phyloP scores from a whole-genome alignment of 2,113 vertebrate genomes.

The Saccopteryx leptura region DNA sequence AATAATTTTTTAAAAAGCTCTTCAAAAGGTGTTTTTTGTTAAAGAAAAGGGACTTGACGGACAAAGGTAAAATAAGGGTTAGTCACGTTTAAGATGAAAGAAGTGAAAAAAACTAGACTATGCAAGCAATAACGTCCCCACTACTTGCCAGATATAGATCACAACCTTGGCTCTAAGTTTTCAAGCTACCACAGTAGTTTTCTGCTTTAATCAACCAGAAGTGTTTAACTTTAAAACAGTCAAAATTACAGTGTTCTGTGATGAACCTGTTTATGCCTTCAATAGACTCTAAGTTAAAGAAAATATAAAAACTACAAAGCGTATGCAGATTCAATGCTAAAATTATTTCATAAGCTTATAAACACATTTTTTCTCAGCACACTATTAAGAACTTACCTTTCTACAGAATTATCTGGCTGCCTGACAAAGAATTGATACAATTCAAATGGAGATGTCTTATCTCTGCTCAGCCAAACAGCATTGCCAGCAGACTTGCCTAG shows the following conservation, averaged over 20 bases:
- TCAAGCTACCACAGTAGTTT: background rate
- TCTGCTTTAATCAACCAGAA: slow-evolving; percentile 10
- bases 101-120: slow-evolving; percentile 15
- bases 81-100: slow-evolving; percentile 6
- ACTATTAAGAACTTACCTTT: slow-evolving; percentile 88
- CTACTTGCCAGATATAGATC: background rate
- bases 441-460: slow-evolving; percentile 96
- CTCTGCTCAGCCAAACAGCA: slow-evolving; percentile 96
- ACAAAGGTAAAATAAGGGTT: background rate
- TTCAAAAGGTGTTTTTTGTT: background rate
- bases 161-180: background rate
- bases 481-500: slow-evolving; percentile 98
- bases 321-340: background rate
- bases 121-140: background rate
- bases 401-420: slow-evolving; percentile 91
- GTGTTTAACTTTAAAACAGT: background rate
- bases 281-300: slow-evolving; percentile 31
- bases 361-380: background rate
- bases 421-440: slow-evolving; percentile 98
- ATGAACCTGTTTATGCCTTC: slow-evolving; percentile 3
- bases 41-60: background rate
- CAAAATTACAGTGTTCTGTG: background rate
- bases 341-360: background rate
- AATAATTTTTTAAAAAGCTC: background rate
- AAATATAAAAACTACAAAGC: background rate